Base-by-base conservation (phyloP, 2,113 vertebrate species). In the Dasyurus viverrinus region DNA sequence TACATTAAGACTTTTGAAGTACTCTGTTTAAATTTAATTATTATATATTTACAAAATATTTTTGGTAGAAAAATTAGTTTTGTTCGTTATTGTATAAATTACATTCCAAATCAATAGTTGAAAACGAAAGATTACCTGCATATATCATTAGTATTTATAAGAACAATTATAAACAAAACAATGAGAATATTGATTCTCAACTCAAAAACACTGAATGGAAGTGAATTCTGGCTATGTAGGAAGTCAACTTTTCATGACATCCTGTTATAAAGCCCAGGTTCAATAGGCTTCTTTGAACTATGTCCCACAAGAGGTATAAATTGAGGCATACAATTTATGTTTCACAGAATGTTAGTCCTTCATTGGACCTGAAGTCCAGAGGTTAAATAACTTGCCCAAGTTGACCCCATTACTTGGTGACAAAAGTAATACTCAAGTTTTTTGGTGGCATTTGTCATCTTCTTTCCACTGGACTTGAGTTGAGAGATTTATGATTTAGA, bases 131-230 rank as follows among this genome's bases (percentile, higher is more conserved):
- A 89, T 53, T 52, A 76, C 26, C 94, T 93, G 91, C 94, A 91
- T 90, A 42, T n/a, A 90, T 94, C 96, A 94, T 96, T 93, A 94
- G 55, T 96, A 93, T 94, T 95, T 89, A 90, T 3, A 96, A 76
- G 46, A 95, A 95, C 95, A 95, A 91, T 94, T 95, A 97, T 95
- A 95, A 93, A 93, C 48, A 89, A 68, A 53, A 93, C 95, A 95
- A 95, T 93, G 96, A 96, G 95, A 95, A 96, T 95, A 94, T 89
- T 95, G 94, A 92, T 60, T 93, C 52, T 95, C 89, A 89, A 54
- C 54, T 93, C 93, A 95, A 96, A 95, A 54, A 54, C 42, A 94
- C 91, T 89, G 90, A 68, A 97, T 96, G 94, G 96, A 95, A 97
- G 89, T n/a, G 48, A 95, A 68, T 92, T 60, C 92, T 96, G 97